These are phyloP conservation scores for Limnephilus marmoratus DNA, from an alignment of 2,888 invertebrate genomes.

Conservation along the genomic window DNA sequence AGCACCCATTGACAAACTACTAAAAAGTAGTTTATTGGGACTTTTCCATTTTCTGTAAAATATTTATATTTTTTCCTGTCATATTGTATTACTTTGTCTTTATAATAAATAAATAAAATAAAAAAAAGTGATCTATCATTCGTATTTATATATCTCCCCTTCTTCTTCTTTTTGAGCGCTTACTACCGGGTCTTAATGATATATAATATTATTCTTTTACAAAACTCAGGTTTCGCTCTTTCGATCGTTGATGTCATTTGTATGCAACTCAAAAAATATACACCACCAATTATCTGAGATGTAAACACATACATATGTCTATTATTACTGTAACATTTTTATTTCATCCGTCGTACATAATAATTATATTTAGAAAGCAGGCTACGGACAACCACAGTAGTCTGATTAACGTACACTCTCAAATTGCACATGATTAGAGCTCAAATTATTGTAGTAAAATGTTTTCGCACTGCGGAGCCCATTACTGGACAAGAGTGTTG, in stretches of 20 bases:
- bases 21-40: too few species aligned
- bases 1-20: too few species aligned
- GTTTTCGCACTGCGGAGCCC: slow-evolving; percentile 22
- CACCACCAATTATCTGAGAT: background rate
- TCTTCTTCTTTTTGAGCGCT: too few species aligned
- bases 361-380: background rate
- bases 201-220: too few species aligned
- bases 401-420: slow-evolving; percentile 3
- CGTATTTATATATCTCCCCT: too few species aligned
- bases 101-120: too few species aligned
- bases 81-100: too few species aligned
- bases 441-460: slow-evolving; percentile 48
- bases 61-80: too few species aligned
- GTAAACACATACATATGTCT: background rate
- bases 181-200: too few species aligned
- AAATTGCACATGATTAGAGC: slow-evolving; percentile 58
- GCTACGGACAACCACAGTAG: background rate
- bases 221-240: too few species aligned
- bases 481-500: slow-evolving; percentile 41
- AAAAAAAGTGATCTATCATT: too few species aligned
- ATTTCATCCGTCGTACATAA: background rate
- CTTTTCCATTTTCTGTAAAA: too few species aligned
- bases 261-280: background rate
- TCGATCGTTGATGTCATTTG: background rate
- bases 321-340: background rate